Conservation (phyloP, 2,888 invertebrate species). For the Dendrolimus pini region DNA sequence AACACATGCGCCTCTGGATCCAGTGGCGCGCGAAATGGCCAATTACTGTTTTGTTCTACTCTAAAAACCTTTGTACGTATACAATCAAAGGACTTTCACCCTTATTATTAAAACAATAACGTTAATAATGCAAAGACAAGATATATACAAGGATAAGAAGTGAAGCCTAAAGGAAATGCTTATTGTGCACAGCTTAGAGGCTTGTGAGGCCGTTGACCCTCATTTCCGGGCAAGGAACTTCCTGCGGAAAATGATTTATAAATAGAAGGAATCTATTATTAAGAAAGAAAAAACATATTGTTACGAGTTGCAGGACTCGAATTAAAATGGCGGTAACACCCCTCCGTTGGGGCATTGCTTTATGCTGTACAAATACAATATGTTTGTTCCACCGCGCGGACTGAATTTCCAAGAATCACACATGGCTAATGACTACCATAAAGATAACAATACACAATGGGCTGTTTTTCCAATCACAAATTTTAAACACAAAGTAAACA, state of each 20-base stretch:
- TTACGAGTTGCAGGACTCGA: no score
- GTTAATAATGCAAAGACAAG: neutral
- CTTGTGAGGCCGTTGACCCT: neutral
- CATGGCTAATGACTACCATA: no score
- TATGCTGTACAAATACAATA: no score
- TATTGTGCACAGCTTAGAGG: conserved; percentile 20
- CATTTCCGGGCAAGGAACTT: neutral
- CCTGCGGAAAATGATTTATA: neutral
- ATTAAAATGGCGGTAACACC: no score
- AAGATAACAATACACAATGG: no score
- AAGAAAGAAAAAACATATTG: no score
- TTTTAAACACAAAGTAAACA: no score
- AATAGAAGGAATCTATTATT: no score
- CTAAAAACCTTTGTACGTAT: conserved; percentile 14
- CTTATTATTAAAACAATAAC: conserved; percentile 18
- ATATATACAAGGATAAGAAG: neutral
- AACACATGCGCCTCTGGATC: conserved; percentile 20
- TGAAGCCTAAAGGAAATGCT: conserved; percentile 24
- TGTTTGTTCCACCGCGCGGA: no score
- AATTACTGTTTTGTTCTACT: conserved; percentile 33
- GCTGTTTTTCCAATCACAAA: no score
- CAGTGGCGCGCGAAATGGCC: conserved; percentile 38
- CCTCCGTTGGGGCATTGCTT: no score
- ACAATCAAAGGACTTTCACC: conserved; percentile 13
- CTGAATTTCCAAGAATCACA: no score